Percentiles rank a stretch among this genome's conserved stretches.
phyloP scores from a whole-genome alignment of 2,797 vertebrate species.

The Mormyrus hasselquistii region DNA sequence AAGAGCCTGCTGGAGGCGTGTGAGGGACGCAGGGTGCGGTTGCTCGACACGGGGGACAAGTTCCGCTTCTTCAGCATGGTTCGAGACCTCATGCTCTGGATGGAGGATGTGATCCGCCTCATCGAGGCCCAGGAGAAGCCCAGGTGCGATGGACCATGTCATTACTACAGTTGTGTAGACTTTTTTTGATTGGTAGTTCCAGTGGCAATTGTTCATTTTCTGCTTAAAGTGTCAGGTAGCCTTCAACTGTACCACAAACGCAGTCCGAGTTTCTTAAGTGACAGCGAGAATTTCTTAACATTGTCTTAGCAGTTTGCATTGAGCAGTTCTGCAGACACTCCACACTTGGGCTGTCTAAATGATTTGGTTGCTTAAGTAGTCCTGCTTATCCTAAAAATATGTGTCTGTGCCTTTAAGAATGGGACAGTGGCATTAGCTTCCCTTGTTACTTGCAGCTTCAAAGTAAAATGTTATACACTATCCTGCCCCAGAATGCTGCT shows the following conservation, averaged over 20 bases:
- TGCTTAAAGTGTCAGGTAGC: neutral
- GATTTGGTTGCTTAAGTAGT: neutral
- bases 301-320: neutral
- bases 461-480: neutral
- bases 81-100: slow-evolving; percentile 95
- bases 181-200: neutral
- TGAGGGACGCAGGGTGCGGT: slow-evolving; percentile 77
- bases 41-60: slow-evolving; percentile 83
- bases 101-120: slow-evolving; percentile 92
- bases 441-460: neutral
- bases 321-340: neutral
- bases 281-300: neutral
- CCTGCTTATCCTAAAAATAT: neutral
- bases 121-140: slow-evolving; percentile 94
- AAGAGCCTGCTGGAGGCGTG: slow-evolving; percentile 84
- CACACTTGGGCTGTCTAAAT: neutral
- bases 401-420: neutral
- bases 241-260: neutral
- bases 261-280: neutral
- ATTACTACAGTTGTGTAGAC: neutral
- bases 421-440: neutral
- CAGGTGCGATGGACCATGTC: slow-evolving; percentile 60
- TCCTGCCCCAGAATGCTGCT: neutral
- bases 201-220: neutral
- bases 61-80: slow-evolving; percentile 97